Conservation (phyloP, 2,888 invertebrate species). For the Eupithecia centaureata region DNA sequence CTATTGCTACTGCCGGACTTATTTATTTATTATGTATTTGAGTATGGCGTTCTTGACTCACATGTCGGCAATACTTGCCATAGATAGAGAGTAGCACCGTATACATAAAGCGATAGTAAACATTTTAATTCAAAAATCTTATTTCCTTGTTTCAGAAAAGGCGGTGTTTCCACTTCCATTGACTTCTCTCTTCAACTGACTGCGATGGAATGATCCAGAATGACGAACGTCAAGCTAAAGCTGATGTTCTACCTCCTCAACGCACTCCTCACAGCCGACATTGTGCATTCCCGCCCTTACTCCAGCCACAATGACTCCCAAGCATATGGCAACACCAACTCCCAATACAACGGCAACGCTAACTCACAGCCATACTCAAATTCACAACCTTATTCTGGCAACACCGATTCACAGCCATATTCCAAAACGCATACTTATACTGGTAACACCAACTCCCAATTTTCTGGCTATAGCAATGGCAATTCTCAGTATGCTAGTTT, state of each 20-base stretch:
- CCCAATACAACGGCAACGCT: constrained; percentile 28
- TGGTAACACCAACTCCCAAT: constrained; percentile 25
- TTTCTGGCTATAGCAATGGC: constrained; percentile 15
- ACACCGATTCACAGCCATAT: constrained; percentile 28
- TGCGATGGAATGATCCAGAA: constrained; percentile 61
- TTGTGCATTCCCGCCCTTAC: constrained; percentile 71
- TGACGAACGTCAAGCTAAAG: constrained; percentile 81
- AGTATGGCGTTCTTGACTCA: no score
- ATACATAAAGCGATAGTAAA: not conserved
- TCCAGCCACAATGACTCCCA: constrained; percentile 49
- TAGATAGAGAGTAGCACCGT: no score
- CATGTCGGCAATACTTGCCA: no score
- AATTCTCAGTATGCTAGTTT: constrained; percentile 22
- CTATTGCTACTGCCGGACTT: no score
- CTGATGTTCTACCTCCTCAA: constrained; percentile 75
- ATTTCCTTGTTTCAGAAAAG: constrained; percentile 58
- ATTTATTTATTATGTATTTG: no score
- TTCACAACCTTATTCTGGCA: constrained; percentile 59
- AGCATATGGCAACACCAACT: constrained; percentile 14
- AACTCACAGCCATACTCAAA: constrained; percentile 39
- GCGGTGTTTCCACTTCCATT: constrained; percentile 42
- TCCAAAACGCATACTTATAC: constrained; percentile 12
- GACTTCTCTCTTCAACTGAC: constrained; percentile 35
- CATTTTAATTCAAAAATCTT: not conserved
- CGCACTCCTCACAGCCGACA: constrained; percentile 68